Evolutionary conservation across 2,113 vertebrate genomes (phyloP), one percentile per base, ranked within the genome.

Genomic region (Lepus europaeus): DNA sequence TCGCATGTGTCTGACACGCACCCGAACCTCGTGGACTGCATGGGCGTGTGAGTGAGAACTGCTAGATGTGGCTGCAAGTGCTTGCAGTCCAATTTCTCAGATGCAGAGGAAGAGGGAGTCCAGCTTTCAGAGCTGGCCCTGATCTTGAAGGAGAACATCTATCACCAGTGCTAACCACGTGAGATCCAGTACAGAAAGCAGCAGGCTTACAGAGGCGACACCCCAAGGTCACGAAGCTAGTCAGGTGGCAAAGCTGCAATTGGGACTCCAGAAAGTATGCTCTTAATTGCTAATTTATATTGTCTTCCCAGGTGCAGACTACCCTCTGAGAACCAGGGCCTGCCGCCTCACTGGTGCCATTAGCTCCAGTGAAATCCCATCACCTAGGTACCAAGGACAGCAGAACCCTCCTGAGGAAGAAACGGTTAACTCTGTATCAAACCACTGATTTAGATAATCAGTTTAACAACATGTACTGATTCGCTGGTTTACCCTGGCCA

Each of bases 261-360:
- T 59, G 69, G 77, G 36, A 69, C 81, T 88, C 45, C 11, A 80
- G 77, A 78, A 39, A 73, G 16, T 25, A 64, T 4, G 33, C 63
- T 73, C 31, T 82, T 76, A 78, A 89, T 83, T 73, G 91, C 63
- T 68, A 73, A 69, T 56, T 85, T 56, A 91, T 51, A 39, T 2
- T 80, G 39, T 36, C 72, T 95, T 90, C 64, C 56, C 66, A 93
- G 81, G 90, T 66, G 63, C 31, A 93, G 92, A 73, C 39, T 31
- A 69, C 53, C 31, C 63, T 25, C 61, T 45, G 77, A 86, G 81
- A 89, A 88, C 31, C 14, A 20, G 36, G 76, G 53, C 29, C 63
- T 80, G 73, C 79, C 16, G 74, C 73, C 66, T 61, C 73, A 56
- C 33, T 29, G 31, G 70, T 49, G 51, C 76, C 68, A 74, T 76